These are phyloP conservation scores for Meteorus cinctellus DNA, from an alignment of 2,888 invertebrate genomes.

Conservation along the genomic window DNA sequence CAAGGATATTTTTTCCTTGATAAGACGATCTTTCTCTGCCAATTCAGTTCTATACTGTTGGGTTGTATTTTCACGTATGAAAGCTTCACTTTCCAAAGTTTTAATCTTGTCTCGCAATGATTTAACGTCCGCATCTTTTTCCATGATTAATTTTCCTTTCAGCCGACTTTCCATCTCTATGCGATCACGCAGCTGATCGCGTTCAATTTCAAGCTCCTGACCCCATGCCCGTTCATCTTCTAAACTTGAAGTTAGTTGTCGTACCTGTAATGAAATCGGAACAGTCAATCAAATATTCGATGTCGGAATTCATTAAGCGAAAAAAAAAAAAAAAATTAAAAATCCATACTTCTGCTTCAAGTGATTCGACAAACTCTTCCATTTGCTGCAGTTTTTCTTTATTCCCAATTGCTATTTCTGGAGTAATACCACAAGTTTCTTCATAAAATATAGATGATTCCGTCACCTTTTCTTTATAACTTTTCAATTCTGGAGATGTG, in stretches of 20 bases:
- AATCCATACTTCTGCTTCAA: slow-evolving; percentile 66
- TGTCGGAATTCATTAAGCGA: neutral
- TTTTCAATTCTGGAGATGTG: slow-evolving; percentile 59
- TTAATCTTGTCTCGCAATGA: slow-evolving; percentile 61
- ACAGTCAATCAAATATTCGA: slow-evolving; percentile 23
- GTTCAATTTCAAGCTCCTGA: slow-evolving; percentile 67
- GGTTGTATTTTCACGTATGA: slow-evolving; percentile 66
- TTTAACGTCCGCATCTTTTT: slow-evolving; percentile 62
- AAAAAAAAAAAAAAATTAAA: slow-evolving; percentile 19
- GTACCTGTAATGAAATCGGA: slow-evolving; percentile 57
- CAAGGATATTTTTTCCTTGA: slow-evolving; percentile 62
- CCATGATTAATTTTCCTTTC: slow-evolving; percentile 60
- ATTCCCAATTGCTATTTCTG: slow-evolving; percentile 65
- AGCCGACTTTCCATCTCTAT: slow-evolving; percentile 60
- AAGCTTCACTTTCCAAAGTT: slow-evolving; percentile 66
- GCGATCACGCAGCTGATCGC: slow-evolving; percentile 64
- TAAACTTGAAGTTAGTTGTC: slow-evolving; percentile 65
- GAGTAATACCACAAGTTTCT: slow-evolving; percentile 66
- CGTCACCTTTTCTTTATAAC: slow-evolving; percentile 59
- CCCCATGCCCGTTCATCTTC: slow-evolving; percentile 69
- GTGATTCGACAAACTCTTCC: slow-evolving; percentile 66
- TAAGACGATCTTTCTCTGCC: slow-evolving; percentile 63
- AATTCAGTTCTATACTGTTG: slow-evolving; percentile 66
- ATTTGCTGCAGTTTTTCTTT: slow-evolving; percentile 67
- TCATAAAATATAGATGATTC: slow-evolving; percentile 64